Conservation (phyloP, 1,140 invertebrate genomes). For the Lepidostoma basale region DNA sequence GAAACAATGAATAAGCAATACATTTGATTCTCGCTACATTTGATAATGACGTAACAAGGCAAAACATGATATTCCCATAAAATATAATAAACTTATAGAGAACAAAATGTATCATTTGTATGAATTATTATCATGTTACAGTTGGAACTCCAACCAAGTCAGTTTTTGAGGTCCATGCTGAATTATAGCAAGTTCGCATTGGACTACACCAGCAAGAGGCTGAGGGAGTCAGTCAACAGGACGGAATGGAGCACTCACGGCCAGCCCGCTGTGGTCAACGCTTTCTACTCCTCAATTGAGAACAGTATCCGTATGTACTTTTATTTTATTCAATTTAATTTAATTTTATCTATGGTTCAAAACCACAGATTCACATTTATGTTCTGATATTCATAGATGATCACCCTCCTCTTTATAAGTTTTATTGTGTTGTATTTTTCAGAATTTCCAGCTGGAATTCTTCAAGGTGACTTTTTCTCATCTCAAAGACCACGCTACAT, state of each 20-base stretch:
- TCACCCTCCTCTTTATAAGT: not conserved
- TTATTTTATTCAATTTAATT: not conserved
- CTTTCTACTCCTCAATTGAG: conserved; percentile 81
- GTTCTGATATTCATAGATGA: not conserved
- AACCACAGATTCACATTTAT: not conserved
- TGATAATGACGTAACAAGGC: no score
- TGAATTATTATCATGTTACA: conserved; percentile 45
- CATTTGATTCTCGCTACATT: no score
- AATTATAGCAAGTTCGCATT: conserved; percentile 76
- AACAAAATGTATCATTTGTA: not conserved
- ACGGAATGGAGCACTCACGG: conserved; percentile 82
- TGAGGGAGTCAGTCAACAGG: conserved; percentile 80
- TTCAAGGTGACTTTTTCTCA: conserved; percentile 87
- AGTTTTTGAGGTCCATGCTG: conserved; percentile 75
- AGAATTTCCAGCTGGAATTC: conserved; percentile 89
- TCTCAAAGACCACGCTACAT: conserved; percentile 84
- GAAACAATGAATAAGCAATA: no score
- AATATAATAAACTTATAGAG: no score
- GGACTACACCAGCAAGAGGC: conserved; percentile 74
- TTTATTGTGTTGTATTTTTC: no score
- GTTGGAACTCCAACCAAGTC: conserved; percentile 71
- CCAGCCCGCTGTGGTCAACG: conserved; percentile 80
- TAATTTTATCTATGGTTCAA: not conserved
- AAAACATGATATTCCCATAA: no score
- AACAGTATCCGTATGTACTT: conserved; percentile 77